Evolutionary conservation across 2,888 invertebrate genomes (phyloP).

Genomic region (Drosophila tripunctata): DNA sequence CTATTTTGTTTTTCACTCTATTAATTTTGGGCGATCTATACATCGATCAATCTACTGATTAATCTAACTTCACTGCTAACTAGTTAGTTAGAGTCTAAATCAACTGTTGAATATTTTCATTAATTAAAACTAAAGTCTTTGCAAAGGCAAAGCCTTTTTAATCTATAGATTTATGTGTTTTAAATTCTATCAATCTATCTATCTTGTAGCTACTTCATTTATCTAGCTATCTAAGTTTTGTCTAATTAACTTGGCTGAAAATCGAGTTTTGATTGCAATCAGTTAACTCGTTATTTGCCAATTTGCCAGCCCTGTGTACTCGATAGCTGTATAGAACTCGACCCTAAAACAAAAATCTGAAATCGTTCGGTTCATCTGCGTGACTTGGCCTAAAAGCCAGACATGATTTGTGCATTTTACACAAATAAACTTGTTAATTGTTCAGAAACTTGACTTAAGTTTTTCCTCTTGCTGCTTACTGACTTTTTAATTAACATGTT

Average conservation of each 20-base stretch:
- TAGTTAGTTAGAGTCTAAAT: not conserved
- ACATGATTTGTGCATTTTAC: constrained; percentile 58
- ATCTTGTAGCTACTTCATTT: too few relatives aligned
- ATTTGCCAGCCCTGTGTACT: constrained; percentile 17
- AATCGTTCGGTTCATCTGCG: constrained; percentile 15
- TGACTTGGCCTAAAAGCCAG: constrained; percentile 34
- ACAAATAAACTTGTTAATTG: constrained; percentile 64
- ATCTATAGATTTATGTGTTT: not conserved
- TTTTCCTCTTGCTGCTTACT: constrained; percentile 3
- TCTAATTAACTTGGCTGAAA: not conserved
- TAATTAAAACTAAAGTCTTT: not conserved
- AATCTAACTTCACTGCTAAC: not conserved
- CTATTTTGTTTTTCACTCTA: too few relatives aligned
- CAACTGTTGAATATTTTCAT: not conserved
- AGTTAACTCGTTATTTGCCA: not conserved
- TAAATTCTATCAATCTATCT: not conserved
- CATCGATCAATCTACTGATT: not conserved
- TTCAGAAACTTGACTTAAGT: constrained; percentile 18
- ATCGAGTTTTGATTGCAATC: not conserved
- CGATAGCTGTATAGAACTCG: not conserved
- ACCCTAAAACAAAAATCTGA: constrained; percentile 1
- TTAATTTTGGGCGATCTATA: too few relatives aligned
- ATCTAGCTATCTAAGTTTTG: not conserved
- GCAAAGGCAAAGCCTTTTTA: not conserved
- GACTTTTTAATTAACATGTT: constrained; percentile 68